Conservation (phyloP, 1,140 invertebrate genomes). For the Diabrotica undecimpunctata region DNA sequence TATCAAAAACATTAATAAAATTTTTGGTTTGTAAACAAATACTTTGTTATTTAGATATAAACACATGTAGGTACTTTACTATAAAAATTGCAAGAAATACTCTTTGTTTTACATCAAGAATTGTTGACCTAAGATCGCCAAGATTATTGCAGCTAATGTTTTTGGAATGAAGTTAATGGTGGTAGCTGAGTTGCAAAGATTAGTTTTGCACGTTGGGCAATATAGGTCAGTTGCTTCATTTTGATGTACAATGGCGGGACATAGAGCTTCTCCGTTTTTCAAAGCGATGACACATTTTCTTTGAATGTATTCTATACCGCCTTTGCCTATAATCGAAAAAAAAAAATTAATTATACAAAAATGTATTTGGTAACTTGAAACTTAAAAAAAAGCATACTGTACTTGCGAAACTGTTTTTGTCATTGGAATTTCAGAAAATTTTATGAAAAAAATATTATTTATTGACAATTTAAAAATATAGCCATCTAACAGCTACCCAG, state of each 20-base stretch:
- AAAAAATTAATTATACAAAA: background rate
- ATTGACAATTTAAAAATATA: too few relatives aligned
- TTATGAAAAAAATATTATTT: too few relatives aligned
- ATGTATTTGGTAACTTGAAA: too few relatives aligned
- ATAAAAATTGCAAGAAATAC: too few relatives aligned
- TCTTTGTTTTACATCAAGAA: conserved; percentile 10
- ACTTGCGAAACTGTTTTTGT: too few relatives aligned
- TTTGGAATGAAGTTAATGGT: conserved; percentile 7
- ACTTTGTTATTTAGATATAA: too few relatives aligned
- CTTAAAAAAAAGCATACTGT: too few relatives aligned
- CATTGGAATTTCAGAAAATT: too few relatives aligned
- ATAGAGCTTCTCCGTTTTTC: background rate
- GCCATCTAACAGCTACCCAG: too few relatives aligned
- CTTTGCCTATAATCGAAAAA: background rate
- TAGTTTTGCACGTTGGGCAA: conserved; percentile 12
- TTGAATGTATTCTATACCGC: background rate
- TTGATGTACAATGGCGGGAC: background rate
- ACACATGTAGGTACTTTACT: too few relatives aligned
- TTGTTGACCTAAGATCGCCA: conserved; percentile 6
- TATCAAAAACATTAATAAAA: too few relatives aligned
- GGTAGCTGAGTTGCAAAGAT: conserved; percentile 12
- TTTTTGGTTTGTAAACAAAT: too few relatives aligned
- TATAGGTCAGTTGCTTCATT: conserved; percentile 5
- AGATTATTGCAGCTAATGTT: background rate
- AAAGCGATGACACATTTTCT: conserved; percentile 1